These are phyloP conservation scores for Silvanus unidentatus DNA, from an alignment of 2,888 invertebrate species.

Conservation along the genomic window DNA sequence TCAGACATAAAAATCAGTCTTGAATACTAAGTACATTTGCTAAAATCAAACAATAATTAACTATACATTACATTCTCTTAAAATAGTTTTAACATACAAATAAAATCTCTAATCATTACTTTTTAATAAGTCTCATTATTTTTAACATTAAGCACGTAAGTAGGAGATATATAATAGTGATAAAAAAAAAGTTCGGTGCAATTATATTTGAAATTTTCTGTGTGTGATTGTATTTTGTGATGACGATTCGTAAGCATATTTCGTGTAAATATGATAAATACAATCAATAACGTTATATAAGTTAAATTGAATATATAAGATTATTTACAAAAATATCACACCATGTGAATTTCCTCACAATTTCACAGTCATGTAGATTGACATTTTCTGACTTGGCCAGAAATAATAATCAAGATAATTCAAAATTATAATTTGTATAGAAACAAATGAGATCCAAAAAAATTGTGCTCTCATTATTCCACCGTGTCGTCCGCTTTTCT, in stretches of 20 bases:
- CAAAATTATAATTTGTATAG: not conserved
- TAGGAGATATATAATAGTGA: no score
- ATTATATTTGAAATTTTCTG: no score
- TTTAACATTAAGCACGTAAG: no score
- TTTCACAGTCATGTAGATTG: slow-evolving; percentile 18
- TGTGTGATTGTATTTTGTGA: no score
- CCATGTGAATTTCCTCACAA: slow-evolving; percentile 18
- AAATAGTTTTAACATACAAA: no score
- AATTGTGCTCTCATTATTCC: slow-evolving; percentile 9
- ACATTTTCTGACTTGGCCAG: not conserved
- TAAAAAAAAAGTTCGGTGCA: no score
- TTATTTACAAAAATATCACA: slow-evolving; percentile 22
- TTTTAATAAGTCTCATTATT: no score
- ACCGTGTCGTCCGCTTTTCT: slow-evolving; percentile 31
- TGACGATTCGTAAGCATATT: no score
- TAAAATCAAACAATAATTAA: slow-evolving; percentile 13
- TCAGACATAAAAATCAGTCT: slow-evolving; percentile 18
- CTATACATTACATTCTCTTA: slow-evolving; percentile 6
- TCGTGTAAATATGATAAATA: no score
- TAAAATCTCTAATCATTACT: no score
- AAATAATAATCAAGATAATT: not conserved
- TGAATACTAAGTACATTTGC: slow-evolving; percentile 23
- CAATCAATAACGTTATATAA: not conserved
- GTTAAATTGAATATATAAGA: not conserved
- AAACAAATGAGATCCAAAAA: not conserved